phyloP scores from a whole-genome alignment of 2,888 invertebrate species.

The Stenichneumon culpator region DNA sequence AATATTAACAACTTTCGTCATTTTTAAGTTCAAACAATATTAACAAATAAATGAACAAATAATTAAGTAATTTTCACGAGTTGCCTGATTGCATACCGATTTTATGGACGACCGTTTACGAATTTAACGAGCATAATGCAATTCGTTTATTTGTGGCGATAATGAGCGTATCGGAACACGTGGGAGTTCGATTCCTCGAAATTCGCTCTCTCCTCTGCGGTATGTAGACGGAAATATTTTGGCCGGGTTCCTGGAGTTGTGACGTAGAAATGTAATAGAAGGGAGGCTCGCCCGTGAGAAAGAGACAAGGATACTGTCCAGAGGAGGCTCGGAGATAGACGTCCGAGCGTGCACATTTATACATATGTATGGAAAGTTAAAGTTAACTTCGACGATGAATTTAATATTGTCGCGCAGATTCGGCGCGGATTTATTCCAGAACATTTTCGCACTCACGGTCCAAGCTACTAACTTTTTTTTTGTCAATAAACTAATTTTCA shows the following conservation, averaged over 20 bases:
- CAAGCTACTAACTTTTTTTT: neutral
- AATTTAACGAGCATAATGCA: neutral
- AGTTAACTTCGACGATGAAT: slow-evolving; percentile 18
- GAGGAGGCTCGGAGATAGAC: slow-evolving; percentile 2
- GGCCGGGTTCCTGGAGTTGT: slow-evolving; percentile 18
- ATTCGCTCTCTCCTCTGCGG: neutral
- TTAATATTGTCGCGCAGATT: slow-evolving; percentile 8
- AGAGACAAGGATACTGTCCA: slow-evolving; percentile 14
- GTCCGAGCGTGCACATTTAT: neutral
- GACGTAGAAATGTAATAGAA: neutral
- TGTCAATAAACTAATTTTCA: too few relatives aligned
- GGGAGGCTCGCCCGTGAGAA: neutral
- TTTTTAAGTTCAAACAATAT: slow-evolving; percentile 5
- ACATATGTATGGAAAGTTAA: slow-evolving; percentile 33
- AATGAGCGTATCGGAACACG: neutral
- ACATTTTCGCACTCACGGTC: neutral
- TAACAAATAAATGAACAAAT: neutral
- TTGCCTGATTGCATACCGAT: neutral
- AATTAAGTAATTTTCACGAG: neutral
- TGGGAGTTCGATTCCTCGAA: slow-evolving; percentile 29
- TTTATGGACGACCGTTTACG: neutral
- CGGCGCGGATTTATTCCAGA: neutral
- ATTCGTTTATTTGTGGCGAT: neutral
- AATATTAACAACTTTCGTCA: neutral
- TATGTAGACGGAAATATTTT: slow-evolving; percentile 5